These are phyloP conservation scores for Cherax quadricarinatus DNA, from an alignment of 1,140 invertebrate species.

Conservation along the genomic window DNA sequence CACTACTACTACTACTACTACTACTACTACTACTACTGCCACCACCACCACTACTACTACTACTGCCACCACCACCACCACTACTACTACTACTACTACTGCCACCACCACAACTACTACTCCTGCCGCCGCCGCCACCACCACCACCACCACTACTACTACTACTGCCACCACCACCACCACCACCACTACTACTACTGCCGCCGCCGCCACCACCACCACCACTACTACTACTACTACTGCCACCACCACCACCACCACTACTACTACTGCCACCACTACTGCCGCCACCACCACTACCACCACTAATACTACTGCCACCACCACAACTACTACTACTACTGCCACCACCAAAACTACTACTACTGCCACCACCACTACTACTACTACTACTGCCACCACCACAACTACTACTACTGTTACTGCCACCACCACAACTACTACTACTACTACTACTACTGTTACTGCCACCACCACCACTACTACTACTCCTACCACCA, in stretches of 20 bases:
- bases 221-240: neutral
- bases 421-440: no score
- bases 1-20: neutral
- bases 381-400: neutral
- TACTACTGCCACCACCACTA: no score
- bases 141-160: neutral
- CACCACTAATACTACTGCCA: no score
- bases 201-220: neutral
- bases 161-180: neutral
- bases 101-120: no score
- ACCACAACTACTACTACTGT: no score
- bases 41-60: constrained; percentile 7
- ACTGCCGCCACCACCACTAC: no score
- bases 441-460: neutral
- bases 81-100: no score
- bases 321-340: no score
- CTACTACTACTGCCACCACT: neutral
- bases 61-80: neutral
- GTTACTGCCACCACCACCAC: no score
- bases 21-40: constrained; percentile 3
- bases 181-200: neutral
- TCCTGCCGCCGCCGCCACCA: no score
- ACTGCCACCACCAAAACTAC: no score
- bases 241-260: neutral
- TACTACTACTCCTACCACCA: no score